Evolutionary conservation across 2,888 invertebrate genomes (phyloP), one percentile per base, ranked within the genome.

Genomic region (Heliconius sara): DNA sequence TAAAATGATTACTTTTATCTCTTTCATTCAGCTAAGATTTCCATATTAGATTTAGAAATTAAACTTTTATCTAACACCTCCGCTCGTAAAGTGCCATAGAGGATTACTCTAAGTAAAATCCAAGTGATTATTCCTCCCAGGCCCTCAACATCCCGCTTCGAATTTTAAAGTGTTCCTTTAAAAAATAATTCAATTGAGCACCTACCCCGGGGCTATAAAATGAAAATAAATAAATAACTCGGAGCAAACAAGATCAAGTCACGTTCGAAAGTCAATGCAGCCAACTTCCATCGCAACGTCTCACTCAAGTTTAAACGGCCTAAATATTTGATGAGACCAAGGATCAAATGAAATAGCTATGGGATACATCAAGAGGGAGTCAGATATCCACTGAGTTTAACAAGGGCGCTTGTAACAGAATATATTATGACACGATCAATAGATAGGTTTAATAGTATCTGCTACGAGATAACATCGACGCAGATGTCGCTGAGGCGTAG

Each of bases 301-400:
- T 90, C 90, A 90, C 89, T 91, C 89, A 89, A 92, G 90, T 93
- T 93, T 91, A 92, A 92, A 92, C 90, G 90, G 86, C 87, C 89
- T 94, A 91, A 94, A 95, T 95, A 94, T 94, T 95, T 93, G 91
- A 95, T 94, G 91, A 90, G 89, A 89, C 88, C 91, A 90, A 91
- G 91, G 93, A 95, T 94, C 92, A 92, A 92, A 92, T 91, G 92
- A 92, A 92, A 92, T 89, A 90, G 90, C 90, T 87, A 90, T 87
- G 87, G 88, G 88, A 87, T 89, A 89, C 88, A 88, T 90, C 88
- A 88, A 88, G 89, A 86, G 87, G 88, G 88, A 90, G 86, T 86
- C 86, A 84, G 87, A 88, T 88, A 88, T 88, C 87, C 85, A 85
- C 90, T 87, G 87, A 91, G 88, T 90, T 92, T 92, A 92, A 93